A percentile compares a stretch with the other conserved stretches of the same genome.
Evolutionary conservation across 2,797 vertebrate species (phyloP).

Genomic region (Microcaecilia unicolor): DNA sequence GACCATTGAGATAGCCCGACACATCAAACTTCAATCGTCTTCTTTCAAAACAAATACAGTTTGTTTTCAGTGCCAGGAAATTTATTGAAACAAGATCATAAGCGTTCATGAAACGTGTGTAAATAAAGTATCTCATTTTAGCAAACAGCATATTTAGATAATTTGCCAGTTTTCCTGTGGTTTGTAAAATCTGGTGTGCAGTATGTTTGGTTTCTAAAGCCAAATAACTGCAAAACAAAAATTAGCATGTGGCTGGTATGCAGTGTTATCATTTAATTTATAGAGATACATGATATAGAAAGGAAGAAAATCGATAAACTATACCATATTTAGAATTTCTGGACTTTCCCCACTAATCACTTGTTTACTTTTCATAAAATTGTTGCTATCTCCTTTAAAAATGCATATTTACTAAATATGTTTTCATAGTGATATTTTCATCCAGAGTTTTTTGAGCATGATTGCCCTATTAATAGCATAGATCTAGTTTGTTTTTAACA

Average conservation of each 20-base stretch:
- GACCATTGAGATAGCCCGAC: too few relatives aligned
- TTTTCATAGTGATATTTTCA: too few relatives aligned
- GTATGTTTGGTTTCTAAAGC: constrained; percentile 42
- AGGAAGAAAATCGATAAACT: too few relatives aligned
- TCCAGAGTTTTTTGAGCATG: too few relatives aligned
- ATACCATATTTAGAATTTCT: neutral
- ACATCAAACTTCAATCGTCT: neutral
- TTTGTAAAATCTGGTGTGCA: constrained; percentile 51
- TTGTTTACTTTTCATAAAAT: constrained; percentile 8
- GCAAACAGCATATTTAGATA: constrained; percentile 47
- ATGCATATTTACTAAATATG: too few relatives aligned
- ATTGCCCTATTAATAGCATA: too few relatives aligned
- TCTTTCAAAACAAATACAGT: neutral
- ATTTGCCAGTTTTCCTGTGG: constrained; percentile 49
- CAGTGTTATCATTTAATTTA: too few relatives aligned
- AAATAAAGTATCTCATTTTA: constrained; percentile 40
- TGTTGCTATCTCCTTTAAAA: too few relatives aligned
- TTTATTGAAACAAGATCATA: constrained; percentile 28
- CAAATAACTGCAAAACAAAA: constrained; percentile 38
- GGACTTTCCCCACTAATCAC: neutral
- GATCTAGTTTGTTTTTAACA: too few relatives aligned
- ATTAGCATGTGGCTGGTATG: constrained; percentile 31
- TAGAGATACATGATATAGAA: too few relatives aligned
- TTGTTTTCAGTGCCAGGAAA: constrained; percentile 30
- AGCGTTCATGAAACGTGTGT: constrained; percentile 34